phyloP scores from a whole-genome alignment of 2,797 vertebrate genomes.

The Danio albolineatus region DNA sequence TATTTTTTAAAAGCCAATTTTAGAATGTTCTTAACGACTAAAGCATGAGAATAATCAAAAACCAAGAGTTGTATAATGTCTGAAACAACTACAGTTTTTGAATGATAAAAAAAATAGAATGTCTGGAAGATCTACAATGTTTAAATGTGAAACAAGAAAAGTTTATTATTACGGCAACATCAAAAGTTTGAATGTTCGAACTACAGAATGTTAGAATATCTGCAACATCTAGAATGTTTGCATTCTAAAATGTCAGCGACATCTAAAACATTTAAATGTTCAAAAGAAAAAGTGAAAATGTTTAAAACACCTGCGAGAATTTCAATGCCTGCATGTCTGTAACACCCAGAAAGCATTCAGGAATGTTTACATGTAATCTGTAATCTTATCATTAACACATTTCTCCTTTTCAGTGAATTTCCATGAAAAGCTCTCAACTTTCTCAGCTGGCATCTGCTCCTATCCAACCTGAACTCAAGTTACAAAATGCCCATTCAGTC shows the following conservation, averaged over 20 bases:
- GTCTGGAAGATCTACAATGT: background rate
- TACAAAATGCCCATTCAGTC: background rate
- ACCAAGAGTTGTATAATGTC: background rate
- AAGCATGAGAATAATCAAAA: background rate
- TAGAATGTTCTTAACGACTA: no score
- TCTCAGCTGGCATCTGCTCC: background rate
- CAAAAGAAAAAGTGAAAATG: background rate
- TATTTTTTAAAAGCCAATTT: background rate
- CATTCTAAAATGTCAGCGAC: no score
- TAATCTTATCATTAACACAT: background rate
- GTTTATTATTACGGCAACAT: no score
- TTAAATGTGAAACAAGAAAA: no score
- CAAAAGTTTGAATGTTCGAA: no score
- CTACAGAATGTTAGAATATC: no score
- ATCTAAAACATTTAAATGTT: background rate
- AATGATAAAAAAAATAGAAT: background rate
- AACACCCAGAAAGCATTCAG: no score
- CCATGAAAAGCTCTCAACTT: background rate
- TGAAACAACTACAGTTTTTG: background rate
- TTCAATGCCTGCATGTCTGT: background rate
- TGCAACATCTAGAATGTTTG: no score
- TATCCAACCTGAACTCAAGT: conserved; percentile 4
- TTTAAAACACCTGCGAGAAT: no score
- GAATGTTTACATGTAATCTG: background rate
- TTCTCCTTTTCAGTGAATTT: background rate